Conservation (phyloP, 2,113 vertebrate genomes). For the Anas platyrhynchos region DNA sequence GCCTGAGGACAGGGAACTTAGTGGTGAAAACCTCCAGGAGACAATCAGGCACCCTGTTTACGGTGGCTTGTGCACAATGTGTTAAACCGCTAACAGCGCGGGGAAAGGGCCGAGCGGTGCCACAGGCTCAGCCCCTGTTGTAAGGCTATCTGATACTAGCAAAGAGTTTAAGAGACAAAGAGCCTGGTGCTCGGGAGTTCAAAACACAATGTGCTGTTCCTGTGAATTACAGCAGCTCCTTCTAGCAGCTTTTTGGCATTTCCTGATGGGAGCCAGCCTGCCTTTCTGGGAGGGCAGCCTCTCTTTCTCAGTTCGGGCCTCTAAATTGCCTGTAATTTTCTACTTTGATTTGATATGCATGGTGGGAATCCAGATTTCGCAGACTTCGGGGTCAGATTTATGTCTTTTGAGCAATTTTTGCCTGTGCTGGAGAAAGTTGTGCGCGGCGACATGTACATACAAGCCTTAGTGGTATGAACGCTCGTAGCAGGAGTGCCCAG, state of each 20-base stretch:
- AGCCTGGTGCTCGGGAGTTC: not conserved
- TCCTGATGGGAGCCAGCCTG: not conserved
- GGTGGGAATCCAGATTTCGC: not conserved
- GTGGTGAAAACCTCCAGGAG: not conserved
- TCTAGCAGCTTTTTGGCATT: not conserved
- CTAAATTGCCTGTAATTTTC: not conserved
- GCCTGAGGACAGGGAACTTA: not conserved
- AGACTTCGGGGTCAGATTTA: not conserved
- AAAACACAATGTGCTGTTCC: not conserved
- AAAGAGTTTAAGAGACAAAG: not conserved
- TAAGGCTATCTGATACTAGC: not conserved
- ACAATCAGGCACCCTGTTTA: not conserved
- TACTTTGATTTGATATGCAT: not conserved
- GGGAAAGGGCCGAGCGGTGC: not conserved
- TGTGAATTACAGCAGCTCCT: not conserved
- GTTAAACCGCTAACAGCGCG: not conserved
- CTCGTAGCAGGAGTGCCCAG: not conserved
- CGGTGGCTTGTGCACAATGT: fast-evolving
- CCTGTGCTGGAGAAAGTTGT: not conserved
- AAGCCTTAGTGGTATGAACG: not conserved
- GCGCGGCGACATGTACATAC: not conserved
- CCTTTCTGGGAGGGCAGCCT: not conserved
- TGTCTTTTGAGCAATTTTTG: not conserved
- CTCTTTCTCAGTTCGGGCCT: not conserved
- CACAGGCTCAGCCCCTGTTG: not conserved